Evolutionary conservation across 2,113 vertebrate species (phyloP).

Genomic region (Saimiri boliviensis): DNA sequence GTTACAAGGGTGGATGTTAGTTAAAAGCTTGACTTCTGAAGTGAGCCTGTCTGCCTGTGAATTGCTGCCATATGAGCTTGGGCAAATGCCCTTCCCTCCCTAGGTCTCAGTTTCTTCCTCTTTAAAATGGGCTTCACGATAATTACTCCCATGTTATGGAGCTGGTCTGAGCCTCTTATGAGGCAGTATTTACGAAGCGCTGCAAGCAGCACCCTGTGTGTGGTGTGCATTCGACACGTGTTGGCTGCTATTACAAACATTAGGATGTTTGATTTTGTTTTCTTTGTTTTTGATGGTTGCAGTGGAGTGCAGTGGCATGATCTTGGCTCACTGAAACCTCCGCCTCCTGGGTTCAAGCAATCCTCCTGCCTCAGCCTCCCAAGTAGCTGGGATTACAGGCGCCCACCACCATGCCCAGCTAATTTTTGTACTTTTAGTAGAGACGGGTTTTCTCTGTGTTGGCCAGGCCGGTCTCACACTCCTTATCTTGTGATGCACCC

Average conservation of each 20-base stretch:
- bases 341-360: no score
- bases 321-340: no score
- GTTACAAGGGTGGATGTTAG: neutral
- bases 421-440: no score
- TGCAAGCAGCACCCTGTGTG: rapidly evolving
- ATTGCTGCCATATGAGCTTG: neutral
- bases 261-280: neutral
- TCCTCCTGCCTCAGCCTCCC: no score
- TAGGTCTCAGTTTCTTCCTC: neutral
- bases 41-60: neutral
- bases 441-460: no score
- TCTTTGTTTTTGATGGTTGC: no score
- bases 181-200: neutral
- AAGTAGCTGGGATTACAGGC: no score
- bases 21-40: neutral
- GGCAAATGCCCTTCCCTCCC: neutral
- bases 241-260: neutral
- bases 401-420: no score
- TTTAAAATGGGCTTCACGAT: neutral
- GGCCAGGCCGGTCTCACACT: no score
- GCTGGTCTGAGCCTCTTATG: neutral
- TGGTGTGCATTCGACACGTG: no score
- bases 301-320: no score
- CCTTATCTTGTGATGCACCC: no score
- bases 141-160: rapidly evolving